Conservation (phyloP, 2,888 invertebrate genomes). For the Poecilus cupreus region DNA sequence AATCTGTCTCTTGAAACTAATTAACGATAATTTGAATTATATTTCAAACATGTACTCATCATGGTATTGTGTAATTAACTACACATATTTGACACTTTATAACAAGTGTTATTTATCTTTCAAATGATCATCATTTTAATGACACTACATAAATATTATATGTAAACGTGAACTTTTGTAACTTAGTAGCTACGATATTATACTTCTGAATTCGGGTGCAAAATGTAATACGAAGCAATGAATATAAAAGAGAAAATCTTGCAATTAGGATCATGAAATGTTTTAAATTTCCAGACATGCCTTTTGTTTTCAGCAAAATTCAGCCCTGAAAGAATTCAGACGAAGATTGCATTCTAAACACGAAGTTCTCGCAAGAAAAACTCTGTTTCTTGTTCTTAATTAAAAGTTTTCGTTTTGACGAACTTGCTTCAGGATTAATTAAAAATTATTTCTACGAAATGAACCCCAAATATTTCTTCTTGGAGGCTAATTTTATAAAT, state of each 20-base stretch:
- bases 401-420: constrained; percentile 27
- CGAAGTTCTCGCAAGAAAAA: background rate
- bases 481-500: background rate
- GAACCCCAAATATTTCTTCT: constrained; percentile 14
- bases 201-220: background rate
- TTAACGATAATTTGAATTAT: no score
- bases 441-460: constrained; percentile 25
- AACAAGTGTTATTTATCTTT: no score
- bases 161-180: background rate
- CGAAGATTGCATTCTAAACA: background rate
- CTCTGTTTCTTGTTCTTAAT: constrained; percentile 12
- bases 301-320: background rate
- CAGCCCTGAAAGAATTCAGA: background rate
- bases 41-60: no score
- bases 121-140: no score
- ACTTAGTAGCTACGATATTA: background rate
- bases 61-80: no score
- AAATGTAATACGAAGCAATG: background rate
- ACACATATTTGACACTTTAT: no score
- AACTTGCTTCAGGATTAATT: constrained; percentile 7
- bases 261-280: background rate
- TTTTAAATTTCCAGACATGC: constrained; percentile 7
- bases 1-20: no score
- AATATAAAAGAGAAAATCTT: constrained; percentile 6
- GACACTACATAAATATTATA: background rate